These are phyloP conservation scores for Atherix ibis DNA, from an alignment of 2,888 invertebrate genomes.

Conservation along the genomic window DNA sequence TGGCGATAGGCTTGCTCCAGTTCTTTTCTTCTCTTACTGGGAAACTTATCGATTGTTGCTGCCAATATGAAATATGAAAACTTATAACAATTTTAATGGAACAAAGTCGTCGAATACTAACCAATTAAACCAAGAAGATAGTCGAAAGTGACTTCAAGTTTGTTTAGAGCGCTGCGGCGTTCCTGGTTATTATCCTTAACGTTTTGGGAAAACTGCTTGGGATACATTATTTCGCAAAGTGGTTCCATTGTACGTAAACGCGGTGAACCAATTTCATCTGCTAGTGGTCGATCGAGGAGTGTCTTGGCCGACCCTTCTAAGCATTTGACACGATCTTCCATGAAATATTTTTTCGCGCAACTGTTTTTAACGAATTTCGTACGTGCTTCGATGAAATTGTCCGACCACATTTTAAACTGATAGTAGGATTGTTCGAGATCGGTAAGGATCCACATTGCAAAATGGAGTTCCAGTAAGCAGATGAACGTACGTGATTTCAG, in stretches of 20 bases:
- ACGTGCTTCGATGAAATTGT: slow-evolving; percentile 21
- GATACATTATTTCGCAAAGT: slow-evolving; percentile 22
- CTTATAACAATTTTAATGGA: not conserved
- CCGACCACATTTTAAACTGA: slow-evolving; percentile 23
- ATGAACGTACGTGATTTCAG: slow-evolving; percentile 27
- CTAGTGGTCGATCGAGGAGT: slow-evolving; percentile 19
- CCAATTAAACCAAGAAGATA: slow-evolving; percentile 6
- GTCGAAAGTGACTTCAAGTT: slow-evolving; percentile 21
- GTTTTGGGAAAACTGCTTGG: slow-evolving; percentile 20
- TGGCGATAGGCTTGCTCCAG: slow-evolving; percentile 20
- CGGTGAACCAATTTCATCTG: slow-evolving; percentile 17
- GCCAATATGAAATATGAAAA: slow-evolving; percentile 6
- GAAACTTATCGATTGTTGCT: slow-evolving; percentile 23
- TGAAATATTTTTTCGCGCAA: slow-evolving; percentile 25
- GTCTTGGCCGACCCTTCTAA: slow-evolving; percentile 17
- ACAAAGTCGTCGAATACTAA: not conserved
- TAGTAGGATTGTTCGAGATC: slow-evolving; percentile 22
- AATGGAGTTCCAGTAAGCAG: slow-evolving; percentile 25
- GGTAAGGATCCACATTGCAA: slow-evolving; percentile 22
- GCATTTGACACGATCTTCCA: slow-evolving; percentile 21
- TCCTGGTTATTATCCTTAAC: slow-evolving; percentile 19
- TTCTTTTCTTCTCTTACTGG: slow-evolving; percentile 14
- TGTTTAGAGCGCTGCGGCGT: slow-evolving; percentile 18
- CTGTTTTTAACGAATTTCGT: slow-evolving; percentile 23
- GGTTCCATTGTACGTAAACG: slow-evolving; percentile 18